Evolutionary conservation across 2,888 invertebrate genomes (phyloP).

Genomic region (Heterodera filipjevi): DNA sequence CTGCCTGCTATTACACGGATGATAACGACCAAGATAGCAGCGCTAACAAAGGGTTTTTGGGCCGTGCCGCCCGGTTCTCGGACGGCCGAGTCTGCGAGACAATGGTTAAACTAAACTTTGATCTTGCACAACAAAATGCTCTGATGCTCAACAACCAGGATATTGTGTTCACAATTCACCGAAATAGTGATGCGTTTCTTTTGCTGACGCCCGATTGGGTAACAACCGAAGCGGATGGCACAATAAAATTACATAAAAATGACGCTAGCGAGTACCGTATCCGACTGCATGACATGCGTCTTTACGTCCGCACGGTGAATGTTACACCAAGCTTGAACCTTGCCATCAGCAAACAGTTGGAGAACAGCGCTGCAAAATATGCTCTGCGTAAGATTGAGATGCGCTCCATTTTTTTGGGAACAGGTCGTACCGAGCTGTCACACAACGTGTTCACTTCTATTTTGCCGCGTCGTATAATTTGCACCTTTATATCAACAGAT

Average conservation of each 20-base stretch:
- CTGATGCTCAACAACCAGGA: not conserved
- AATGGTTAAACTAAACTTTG: not conserved
- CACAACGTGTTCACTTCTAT: conserved; percentile 11
- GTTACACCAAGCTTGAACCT: not conserved
- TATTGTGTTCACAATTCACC: not conserved
- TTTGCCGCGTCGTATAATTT: not conserved
- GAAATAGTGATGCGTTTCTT: not conserved
- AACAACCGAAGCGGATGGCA: not conserved
- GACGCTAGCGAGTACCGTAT: not conserved
- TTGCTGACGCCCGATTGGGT: not conserved
- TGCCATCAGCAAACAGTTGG: conserved; percentile 4
- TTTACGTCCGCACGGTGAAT: conserved; percentile 5
- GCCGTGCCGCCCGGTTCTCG: not conserved
- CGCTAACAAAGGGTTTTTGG: not conserved
- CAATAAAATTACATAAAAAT: not conserved
- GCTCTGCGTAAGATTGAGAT: conserved; percentile 17
- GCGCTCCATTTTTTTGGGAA: conserved; percentile 5
- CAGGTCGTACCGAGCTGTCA: conserved; percentile 10
- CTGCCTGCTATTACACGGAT: not conserved
- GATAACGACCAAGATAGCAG: not conserved
- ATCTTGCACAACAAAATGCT: not conserved
- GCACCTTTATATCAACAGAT: too few relatives aligned
- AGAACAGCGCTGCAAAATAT: conserved; percentile 27
- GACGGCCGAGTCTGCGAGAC: not conserved
- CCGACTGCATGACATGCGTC: conserved; percentile 13